Percentiles rank a stretch among this genome's conserved stretches.
Evolutionary conservation across 2,888 invertebrate genomes (phyloP).

Genomic region (Trichopria drosophilae): DNA sequence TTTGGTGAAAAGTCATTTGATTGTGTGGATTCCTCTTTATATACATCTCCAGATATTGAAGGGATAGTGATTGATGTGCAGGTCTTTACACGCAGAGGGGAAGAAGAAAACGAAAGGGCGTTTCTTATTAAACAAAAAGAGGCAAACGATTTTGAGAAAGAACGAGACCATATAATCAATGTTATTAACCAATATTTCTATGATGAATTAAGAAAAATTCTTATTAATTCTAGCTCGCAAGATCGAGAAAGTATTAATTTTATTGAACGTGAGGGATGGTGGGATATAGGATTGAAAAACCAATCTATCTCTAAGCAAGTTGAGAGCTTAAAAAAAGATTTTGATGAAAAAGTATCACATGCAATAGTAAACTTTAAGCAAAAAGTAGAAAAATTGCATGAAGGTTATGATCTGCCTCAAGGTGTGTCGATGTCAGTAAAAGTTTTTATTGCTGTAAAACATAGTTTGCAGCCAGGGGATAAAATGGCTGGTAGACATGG

Average conservation of each 20-base stretch:
- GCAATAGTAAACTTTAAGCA: slow-evolving; percentile 4
- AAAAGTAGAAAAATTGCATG: slow-evolving; percentile 5
- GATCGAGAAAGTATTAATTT: too few species aligned
- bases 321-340: slow-evolving; percentile 4
- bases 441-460: slow-evolving; percentile 11
- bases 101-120: slow-evolving; percentile 6
- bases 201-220: too few species aligned
- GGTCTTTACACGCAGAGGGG: slow-evolving; percentile 10
- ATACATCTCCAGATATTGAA: slow-evolving; percentile 2
- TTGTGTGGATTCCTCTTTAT: slow-evolving; percentile 6
- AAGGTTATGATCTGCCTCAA: slow-evolving; percentile 12
- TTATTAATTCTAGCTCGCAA: too few species aligned
- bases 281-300: too few species aligned
- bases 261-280: too few species aligned
- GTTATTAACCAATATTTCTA: too few species aligned
- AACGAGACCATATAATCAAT: too few species aligned
- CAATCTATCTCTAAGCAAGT: slow-evolving; percentile 2
- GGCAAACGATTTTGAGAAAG: too few species aligned
- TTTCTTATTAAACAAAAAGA: too few species aligned
- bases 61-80: slow-evolving; percentile 6
- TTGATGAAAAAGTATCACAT: background rate
- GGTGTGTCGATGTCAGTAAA: slow-evolving; percentile 9
- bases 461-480: slow-evolving; percentile 13
- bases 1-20: slow-evolving; percentile 7
- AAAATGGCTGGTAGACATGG: slow-evolving; percentile 23